These are phyloP conservation scores for Gryllus bimaculatus DNA, from an alignment of 1,140 invertebrate species.

Conservation along the genomic window DNA sequence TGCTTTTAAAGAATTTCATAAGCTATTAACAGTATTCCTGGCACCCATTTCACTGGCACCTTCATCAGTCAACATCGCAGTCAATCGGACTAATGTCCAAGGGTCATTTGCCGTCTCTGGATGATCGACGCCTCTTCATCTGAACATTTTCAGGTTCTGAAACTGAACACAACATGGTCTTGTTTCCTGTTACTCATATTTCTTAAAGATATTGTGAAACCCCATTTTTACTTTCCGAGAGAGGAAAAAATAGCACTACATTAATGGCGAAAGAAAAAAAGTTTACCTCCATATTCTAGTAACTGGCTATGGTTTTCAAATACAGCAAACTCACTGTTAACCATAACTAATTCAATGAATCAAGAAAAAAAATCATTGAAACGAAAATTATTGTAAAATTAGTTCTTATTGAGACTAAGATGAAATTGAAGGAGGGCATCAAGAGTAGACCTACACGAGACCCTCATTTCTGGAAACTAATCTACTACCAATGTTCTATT, in stretches of 20 bases:
- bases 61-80: background rate
- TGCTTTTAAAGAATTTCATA: background rate
- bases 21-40: background rate
- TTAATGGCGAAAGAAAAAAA: no score
- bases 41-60: background rate
- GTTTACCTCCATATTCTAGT: no score
- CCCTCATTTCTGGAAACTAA: no score
- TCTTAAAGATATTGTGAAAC: background rate
- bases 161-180: conserved; percentile 1
- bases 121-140: background rate
- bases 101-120: background rate
- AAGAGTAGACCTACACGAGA: no score
- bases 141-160: conserved; percentile 4
- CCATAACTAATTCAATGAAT: no score
- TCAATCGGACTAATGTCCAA: background rate
- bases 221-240: background rate
- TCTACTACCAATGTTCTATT: no score
- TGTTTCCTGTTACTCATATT: background rate
- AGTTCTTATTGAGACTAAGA: no score
- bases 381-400: no score
- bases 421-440: no score
- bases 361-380: no score
- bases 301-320: no score
- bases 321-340: no score
- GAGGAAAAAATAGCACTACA: background rate